Evolutionary conservation across 2,797 vertebrate genomes (phyloP).

Genomic region (Gadopsis bispinosus): DNA sequence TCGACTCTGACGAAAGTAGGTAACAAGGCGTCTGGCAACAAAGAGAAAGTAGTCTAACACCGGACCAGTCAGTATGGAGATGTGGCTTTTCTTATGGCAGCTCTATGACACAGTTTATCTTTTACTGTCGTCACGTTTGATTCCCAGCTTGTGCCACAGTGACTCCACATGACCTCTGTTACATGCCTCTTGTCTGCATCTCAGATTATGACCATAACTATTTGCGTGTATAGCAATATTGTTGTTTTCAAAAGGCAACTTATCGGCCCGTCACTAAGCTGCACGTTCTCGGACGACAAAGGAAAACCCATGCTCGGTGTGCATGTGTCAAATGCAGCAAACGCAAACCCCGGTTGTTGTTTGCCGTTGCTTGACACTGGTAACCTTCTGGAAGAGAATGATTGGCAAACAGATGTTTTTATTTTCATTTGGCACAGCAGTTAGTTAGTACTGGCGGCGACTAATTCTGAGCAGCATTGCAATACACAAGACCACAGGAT

Average conservation of each 20-base stretch:
- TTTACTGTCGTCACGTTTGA: conserved; percentile 3
- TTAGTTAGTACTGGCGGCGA: too few species aligned
- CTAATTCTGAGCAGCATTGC: not conserved
- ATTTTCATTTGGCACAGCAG: not conserved
- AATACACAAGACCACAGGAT: conserved; percentile 21
- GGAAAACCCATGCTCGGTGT: conserved; percentile 40
- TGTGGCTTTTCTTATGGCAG: conserved; percentile 17
- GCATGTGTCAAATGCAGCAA: conserved; percentile 34
- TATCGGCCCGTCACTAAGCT: conserved; percentile 32
- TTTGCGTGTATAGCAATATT: conserved; percentile 9
- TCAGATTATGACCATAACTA: conserved; percentile 29
- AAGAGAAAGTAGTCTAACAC: conserved; percentile 73
- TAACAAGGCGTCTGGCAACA: conserved; percentile 60
- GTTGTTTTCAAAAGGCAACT: conserved; percentile 29
- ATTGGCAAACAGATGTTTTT: not conserved
- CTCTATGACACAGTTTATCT: conserved; percentile 22
- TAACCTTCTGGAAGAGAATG: conserved; percentile 7
- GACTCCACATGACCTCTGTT: not conserved
- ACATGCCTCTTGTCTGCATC: not conserved
- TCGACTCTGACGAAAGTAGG: conserved; percentile 68
- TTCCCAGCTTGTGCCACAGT: conserved; percentile 2
- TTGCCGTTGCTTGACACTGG: not conserved
- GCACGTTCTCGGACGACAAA: conserved; percentile 1
- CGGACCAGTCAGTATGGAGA: conserved; percentile 27
- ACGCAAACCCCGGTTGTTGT: not conserved